These are phyloP conservation scores for Drosophila tripunctata DNA, from an alignment of 2,888 invertebrate species.

Conservation along the genomic window DNA sequence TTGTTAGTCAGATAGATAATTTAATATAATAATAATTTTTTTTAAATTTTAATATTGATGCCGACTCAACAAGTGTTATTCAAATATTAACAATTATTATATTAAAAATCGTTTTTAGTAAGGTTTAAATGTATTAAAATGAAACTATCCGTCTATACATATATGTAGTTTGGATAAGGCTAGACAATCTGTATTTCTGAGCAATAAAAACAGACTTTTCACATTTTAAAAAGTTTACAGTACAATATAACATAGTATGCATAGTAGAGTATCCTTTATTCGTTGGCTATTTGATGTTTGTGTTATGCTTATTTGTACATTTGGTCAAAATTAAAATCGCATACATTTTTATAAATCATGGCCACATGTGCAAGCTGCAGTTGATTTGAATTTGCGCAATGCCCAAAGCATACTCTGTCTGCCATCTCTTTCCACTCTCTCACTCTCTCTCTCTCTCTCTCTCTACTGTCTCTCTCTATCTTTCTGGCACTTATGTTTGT, in stretches of 20 bases:
- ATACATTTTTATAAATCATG: constrained; percentile 71
- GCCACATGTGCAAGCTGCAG: constrained; percentile 46
- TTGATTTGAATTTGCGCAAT: constrained; percentile 33
- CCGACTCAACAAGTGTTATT: too few species aligned
- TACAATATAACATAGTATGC: too few species aligned
- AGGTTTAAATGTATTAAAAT: too few species aligned
- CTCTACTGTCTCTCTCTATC: neutral
- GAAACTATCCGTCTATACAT: too few species aligned
- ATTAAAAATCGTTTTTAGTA: too few species aligned
- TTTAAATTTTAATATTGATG: too few species aligned
- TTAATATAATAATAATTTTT: too few species aligned
- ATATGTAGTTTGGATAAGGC: too few species aligned
- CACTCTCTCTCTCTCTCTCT: neutral
- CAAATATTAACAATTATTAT: too few species aligned
- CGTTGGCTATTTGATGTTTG: neutral
- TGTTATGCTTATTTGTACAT: constrained; percentile 22
- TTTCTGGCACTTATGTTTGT: neutral
- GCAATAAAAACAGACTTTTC: too few species aligned
- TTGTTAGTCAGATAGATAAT: too few species aligned
- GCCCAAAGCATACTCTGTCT: constrained; percentile 16
- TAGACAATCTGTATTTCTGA: neutral
- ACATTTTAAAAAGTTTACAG: too few species aligned
- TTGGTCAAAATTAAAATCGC: constrained; percentile 64
- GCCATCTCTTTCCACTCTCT: neutral
- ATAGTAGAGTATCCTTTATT: constrained; percentile 14